A percentile compares a stretch with the other conserved stretches of the same genome.
Evolutionary conservation across 1,140 invertebrate genomes (phyloP).

Genomic region (Temnothorax nylanderi): DNA sequence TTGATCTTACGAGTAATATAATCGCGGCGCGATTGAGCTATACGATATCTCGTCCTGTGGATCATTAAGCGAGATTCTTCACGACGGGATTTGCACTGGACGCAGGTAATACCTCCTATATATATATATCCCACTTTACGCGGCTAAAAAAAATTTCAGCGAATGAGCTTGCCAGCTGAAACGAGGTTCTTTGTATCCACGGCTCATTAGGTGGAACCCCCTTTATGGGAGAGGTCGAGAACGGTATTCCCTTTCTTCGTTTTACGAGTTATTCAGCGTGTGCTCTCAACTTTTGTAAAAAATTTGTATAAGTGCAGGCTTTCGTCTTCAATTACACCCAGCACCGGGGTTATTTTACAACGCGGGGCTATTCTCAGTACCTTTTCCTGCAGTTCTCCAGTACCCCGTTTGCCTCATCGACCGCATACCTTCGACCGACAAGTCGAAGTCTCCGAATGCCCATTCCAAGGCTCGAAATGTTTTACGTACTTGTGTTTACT

Average conservation of each 20-base stretch:
- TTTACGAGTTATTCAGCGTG: conserved; percentile 44
- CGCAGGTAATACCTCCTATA: not conserved
- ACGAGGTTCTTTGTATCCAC: conserved; percentile 46
- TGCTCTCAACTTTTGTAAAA: conserved; percentile 9
- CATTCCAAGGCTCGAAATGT: conserved; percentile 6
- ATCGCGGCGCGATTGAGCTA: not conserved
- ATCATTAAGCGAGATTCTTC: conserved; percentile 16
- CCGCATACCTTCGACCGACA: conserved; percentile 20
- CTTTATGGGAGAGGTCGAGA: conserved; percentile 12
- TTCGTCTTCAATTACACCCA: conserved; percentile 45
- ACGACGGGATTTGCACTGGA: not conserved
- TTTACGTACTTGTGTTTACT: conserved; percentile 37
- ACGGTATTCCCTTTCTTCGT: not conserved
- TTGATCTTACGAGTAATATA: conserved; percentile 19
- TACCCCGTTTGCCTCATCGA: conserved; percentile 22
- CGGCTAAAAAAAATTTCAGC: conserved; percentile 34
- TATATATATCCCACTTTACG: not conserved
- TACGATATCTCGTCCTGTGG: not conserved
- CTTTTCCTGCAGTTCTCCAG: too few species aligned
- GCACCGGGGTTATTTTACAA: conserved; percentile 1
- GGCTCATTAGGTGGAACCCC: conserved; percentile 37
- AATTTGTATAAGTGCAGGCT: conserved; percentile 30
- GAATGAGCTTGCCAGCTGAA: conserved; percentile 34
- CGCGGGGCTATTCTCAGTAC: not conserved
- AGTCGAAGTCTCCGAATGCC: conserved; percentile 27